phyloP scores from a whole-genome alignment of 2,113 vertebrate genomes.

The Anseranas semipalmata region DNA sequence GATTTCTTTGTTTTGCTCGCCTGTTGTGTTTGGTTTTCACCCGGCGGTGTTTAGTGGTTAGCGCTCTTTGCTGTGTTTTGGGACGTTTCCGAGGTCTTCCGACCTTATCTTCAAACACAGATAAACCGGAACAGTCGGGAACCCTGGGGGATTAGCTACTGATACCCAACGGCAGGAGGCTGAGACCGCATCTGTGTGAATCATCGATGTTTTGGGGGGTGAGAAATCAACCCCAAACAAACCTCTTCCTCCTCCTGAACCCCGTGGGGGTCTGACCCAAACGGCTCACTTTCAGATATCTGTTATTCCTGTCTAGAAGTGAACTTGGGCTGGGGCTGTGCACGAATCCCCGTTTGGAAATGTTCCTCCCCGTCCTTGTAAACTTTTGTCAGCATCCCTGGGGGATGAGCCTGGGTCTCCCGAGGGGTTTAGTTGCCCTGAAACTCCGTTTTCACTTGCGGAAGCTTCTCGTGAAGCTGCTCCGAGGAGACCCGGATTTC shows the following conservation, averaged over 20 bases:
- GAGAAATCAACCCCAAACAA: not conserved
- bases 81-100: not conserved
- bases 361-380: not conserved
- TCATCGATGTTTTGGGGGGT: not conserved
- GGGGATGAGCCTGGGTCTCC: not conserved
- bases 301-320: not conserved
- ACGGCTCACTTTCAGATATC: not conserved
- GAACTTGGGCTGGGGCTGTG: not conserved
- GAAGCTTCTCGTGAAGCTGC: not conserved
- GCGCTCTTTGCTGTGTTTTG: not conserved
- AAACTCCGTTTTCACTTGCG: not conserved
- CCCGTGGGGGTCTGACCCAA: not conserved
- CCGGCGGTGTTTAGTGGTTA: not conserved
- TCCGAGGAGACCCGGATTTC: not conserved
- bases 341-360: not conserved
- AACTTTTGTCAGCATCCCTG: not conserved
- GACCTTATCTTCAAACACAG: not conserved
- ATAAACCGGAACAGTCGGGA: not conserved
- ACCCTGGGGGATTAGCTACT: not conserved
- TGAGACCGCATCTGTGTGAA: not conserved
- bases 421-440: not conserved
- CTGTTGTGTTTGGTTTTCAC: not conserved
- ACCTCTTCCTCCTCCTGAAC: not conserved
- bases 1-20: slow-evolving; percentile 3
- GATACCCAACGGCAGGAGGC: not conserved